phyloP scores from a whole-genome alignment of 2,797 vertebrate species.

The Cirrhinus mrigala region DNA sequence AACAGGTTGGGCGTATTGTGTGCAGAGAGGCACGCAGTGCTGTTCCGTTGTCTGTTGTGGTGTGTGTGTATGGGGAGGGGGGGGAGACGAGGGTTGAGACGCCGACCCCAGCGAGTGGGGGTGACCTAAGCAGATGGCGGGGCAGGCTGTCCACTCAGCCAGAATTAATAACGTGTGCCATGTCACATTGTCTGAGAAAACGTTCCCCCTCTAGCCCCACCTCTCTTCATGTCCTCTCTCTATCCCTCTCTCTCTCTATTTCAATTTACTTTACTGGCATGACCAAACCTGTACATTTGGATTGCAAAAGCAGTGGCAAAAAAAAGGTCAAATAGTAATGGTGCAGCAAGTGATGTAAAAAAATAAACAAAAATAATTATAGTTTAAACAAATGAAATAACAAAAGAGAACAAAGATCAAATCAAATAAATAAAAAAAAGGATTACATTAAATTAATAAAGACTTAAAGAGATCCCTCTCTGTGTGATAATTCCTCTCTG shows the following conservation, averaged over 20 bases:
- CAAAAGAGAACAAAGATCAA: neutral
- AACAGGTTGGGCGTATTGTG: conserved; percentile 87
- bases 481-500: too few relatives aligned
- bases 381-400: conserved; percentile 48
- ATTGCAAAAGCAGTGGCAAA: conserved; percentile 13
- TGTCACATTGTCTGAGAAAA: conserved; percentile 86
- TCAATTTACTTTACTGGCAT: conserved; percentile 54
- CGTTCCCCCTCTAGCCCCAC: conserved; percentile 35
- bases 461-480: neutral
- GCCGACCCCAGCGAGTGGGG: conserved; percentile 85
- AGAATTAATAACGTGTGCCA: conserved; percentile 92
- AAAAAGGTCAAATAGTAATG: neutral
- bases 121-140: conserved; percentile 91
- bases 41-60: conserved; percentile 77
- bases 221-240: conserved; percentile 54
- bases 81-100: conserved; percentile 60
- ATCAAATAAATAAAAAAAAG: neutral
- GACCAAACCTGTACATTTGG: conserved; percentile 32
- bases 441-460: neutral
- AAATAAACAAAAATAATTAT: too few relatives aligned
- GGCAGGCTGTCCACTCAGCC: conserved; percentile 87
- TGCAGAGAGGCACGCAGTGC: conserved; percentile 75
- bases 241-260: conserved; percentile 6
- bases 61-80: conserved; percentile 61
- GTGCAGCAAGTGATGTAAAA: neutral